Evolutionary conservation across 92 coral and sea anemone genomes (phyloP).

Genomic region (Zoanthus solanderi): DNA sequence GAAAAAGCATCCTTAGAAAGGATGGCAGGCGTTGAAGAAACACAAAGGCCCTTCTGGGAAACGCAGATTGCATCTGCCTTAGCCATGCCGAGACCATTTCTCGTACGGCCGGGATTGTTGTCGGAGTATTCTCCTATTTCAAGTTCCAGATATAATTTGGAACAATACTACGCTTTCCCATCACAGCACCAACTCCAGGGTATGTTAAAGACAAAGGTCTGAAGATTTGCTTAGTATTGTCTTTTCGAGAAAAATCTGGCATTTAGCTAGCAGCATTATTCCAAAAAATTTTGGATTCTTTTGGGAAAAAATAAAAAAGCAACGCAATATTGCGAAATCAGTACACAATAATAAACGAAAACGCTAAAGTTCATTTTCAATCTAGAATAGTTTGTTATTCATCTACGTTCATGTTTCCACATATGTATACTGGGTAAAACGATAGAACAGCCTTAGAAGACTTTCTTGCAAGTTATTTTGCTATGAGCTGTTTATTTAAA

Average conservation of each 20-base stretch:
- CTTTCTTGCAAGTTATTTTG: not conserved
- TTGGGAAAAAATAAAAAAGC: not conserved
- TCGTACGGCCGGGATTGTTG: conserved; percentile 27
- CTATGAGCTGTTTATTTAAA: not conserved
- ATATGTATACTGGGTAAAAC: not conserved
- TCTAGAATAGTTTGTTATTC: not conserved
- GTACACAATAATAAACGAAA: not conserved
- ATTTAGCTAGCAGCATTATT: not conserved
- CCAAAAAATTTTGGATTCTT: conserved; percentile 30
- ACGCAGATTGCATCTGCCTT: conserved; percentile 7
- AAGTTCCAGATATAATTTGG: conserved; percentile 22
- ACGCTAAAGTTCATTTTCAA: not conserved
- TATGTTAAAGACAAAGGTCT: not conserved
- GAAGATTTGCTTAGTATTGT: conserved; percentile 20
- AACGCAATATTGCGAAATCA: conserved; percentile 40
- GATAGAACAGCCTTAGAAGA: not conserved
- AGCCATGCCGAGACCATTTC: conserved; percentile 26
- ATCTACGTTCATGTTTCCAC: not conserved
- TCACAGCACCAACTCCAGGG: conserved; percentile 16
- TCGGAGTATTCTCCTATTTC: conserved; percentile 29
- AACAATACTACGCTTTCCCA: not conserved
- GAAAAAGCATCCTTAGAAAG: conserved; percentile 26
- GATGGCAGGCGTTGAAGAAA: not conserved
- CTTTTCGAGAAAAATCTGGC: conserved; percentile 12
- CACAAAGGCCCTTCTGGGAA: conserved; percentile 9